These are phyloP conservation scores for Sebastes iracundus DNA, from an alignment of 2,797 vertebrate species.

Conservation along the genomic window DNA sequence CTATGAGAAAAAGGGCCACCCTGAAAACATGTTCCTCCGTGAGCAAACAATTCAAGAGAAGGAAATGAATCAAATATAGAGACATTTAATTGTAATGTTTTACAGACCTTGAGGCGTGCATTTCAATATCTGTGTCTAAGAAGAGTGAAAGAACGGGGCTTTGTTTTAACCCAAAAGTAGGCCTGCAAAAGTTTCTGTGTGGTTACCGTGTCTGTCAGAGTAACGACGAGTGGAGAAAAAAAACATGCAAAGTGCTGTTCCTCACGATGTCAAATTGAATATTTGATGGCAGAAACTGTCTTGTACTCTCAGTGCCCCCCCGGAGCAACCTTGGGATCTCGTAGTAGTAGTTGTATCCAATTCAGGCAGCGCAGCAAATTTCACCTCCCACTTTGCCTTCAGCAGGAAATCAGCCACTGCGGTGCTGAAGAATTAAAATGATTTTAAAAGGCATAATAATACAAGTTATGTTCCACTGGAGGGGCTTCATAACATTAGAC, in stretches of 20 bases:
- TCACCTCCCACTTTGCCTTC: neutral
- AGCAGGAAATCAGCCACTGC: neutral
- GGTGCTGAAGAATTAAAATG: constrained; percentile 7
- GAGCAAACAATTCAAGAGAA: neutral
- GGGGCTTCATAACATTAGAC: neutral
- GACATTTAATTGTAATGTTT: neutral
- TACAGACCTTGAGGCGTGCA: neutral
- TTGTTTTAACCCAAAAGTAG: neutral
- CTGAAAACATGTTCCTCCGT: neutral
- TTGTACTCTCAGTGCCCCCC: constrained; percentile 3
- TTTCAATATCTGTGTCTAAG: neutral
- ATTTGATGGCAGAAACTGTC: constrained; percentile 28
- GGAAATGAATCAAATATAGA: neutral
- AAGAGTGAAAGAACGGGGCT: neutral
- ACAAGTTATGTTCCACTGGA: constrained; percentile 2
- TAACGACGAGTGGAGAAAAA: neutral
- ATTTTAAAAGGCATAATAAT: constrained; percentile 7
- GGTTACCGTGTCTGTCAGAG: neutral
- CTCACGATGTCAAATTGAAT: constrained; percentile 18
- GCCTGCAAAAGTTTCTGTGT: neutral
- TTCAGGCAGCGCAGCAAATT: constrained; percentile 10
- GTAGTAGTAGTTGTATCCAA: constrained; percentile 9
- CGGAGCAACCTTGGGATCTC: constrained; percentile 19
- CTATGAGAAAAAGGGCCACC: neutral
- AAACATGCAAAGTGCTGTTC: neutral